These are phyloP conservation scores for Dendrolimus kikuchii DNA, from an alignment of 1,140 invertebrate genomes.

Conservation along the genomic window DNA sequence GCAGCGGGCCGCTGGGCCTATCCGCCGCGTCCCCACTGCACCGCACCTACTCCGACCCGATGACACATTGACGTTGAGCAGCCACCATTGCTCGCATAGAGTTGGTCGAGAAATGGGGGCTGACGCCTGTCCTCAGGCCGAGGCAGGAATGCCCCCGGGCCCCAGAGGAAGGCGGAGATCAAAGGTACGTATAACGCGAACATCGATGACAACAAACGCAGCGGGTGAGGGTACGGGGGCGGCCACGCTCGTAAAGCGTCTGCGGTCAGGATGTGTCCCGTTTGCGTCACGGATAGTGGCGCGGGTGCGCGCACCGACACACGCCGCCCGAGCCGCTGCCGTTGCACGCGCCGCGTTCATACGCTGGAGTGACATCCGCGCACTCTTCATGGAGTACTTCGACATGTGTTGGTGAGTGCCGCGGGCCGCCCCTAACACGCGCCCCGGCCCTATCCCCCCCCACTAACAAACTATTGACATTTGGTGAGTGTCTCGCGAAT, in stretches of 20 bases:
- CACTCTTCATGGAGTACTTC: slow-evolving; percentile 60
- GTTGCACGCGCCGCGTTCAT: slow-evolving; percentile 8
- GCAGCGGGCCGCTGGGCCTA: slow-evolving; percentile 52
- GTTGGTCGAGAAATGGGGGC: slow-evolving; percentile 96
- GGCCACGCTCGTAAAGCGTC: slow-evolving; percentile 28
- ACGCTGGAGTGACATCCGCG: slow-evolving; percentile 17
- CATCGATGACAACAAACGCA: slow-evolving; percentile 1
- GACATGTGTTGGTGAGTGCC: slow-evolving; percentile 66
- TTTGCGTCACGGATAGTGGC: slow-evolving; percentile 37
- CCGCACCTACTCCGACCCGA: slow-evolving; percentile 48
- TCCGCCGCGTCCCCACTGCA: slow-evolving; percentile 39
- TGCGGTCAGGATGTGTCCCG: slow-evolving; percentile 38
- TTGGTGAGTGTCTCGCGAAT: slow-evolving; percentile 23
- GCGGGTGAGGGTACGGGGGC: slow-evolving; percentile 12
- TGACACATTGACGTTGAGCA: slow-evolving; percentile 62
- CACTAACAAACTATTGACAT: slow-evolving; percentile 10
- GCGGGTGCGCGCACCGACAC: slow-evolving; percentile 17
- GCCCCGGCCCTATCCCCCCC: slow-evolving; percentile 23
- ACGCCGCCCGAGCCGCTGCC: slow-evolving; percentile 19
- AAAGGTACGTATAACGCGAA: slow-evolving; percentile 72
- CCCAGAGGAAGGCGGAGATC: slow-evolving; percentile 78
- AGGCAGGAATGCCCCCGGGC: slow-evolving; percentile 90
- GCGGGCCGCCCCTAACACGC: slow-evolving; percentile 2
- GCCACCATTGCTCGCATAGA: slow-evolving; percentile 96
- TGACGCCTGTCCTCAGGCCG: slow-evolving; percentile 94